Percentiles rank a stretch among this genome's conserved stretches.
Conservation (phyloP, 2,113 vertebrate species). For the Probosciger aterrimus region DNA sequence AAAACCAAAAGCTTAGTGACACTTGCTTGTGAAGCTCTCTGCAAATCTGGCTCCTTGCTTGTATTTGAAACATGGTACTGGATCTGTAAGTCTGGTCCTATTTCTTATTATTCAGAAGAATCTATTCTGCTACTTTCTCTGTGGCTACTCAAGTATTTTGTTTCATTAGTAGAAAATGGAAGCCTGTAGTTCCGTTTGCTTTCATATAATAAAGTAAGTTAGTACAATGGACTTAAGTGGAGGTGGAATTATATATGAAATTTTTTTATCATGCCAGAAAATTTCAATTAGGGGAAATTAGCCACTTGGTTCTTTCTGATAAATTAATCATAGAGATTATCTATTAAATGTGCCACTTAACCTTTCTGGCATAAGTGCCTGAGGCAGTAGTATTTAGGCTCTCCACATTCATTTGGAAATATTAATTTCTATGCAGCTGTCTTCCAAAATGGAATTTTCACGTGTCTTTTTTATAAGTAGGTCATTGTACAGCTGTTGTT, state of each 20-base stretch:
- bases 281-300: conserved; percentile 53
- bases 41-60: not conserved
- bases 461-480: conserved; percentile 45
- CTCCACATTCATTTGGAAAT: conserved; percentile 39
- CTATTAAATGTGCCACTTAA: conserved; percentile 52
- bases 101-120: not conserved
- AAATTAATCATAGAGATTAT: conserved; percentile 65
- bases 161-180: not conserved
- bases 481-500: conserved; percentile 53
- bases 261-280: conserved; percentile 16
- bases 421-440: conserved; percentile 56
- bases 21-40: not conserved
- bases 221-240: conserved; percentile 4
- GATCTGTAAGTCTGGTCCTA: not conserved
- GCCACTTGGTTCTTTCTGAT: conserved; percentile 38
- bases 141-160: not conserved
- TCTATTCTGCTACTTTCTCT: not conserved
- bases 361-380: conserved; percentile 44
- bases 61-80: not conserved
- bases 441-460: conserved; percentile 52
- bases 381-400: conserved; percentile 42
- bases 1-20: not conserved
- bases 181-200: conserved; percentile 4
- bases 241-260: conserved; percentile 38
- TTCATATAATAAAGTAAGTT: not conserved